Percentiles rank a stretch among this genome's conserved stretches.
phyloP scores from a whole-genome alignment of 2,113 vertebrate genomes.

The Girardinichthys multiradiatus region DNA sequence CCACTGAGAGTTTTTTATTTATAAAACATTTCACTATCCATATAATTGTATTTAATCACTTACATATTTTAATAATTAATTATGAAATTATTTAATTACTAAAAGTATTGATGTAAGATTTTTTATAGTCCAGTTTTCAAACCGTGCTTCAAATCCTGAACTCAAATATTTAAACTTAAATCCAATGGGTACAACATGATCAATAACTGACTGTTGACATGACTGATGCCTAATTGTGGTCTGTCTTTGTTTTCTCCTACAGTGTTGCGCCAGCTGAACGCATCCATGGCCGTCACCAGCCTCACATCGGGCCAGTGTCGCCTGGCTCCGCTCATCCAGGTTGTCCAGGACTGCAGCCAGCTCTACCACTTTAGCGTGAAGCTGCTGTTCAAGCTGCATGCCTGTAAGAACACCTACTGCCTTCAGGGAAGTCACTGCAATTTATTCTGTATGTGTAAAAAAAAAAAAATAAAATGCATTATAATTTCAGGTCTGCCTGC shows the following conservation, averaged over 20 bases:
- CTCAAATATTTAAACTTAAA: neutral
- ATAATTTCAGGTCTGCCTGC: slow-evolving; percentile 87
- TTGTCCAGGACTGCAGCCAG: slow-evolving; percentile 96
- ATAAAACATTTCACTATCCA: too few relatives aligned
- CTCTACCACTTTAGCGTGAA: slow-evolving; percentile 97
- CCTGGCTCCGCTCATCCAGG: slow-evolving; percentile 95
- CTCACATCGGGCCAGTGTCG: slow-evolving; percentile 95
- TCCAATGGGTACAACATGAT: neutral
- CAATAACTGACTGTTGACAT: neutral
- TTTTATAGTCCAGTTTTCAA: neutral
- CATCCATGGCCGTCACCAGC: slow-evolving; percentile 91
- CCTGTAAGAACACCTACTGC: slow-evolving; percentile 83
- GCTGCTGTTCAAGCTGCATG: slow-evolving; percentile 95
- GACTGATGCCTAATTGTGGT: neutral
- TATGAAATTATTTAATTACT: too few relatives aligned
- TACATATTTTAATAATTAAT: too few relatives aligned
- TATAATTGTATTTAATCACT: too few relatives aligned
- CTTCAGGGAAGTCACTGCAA: neutral
- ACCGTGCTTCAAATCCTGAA: neutral
- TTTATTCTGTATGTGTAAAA: neutral
- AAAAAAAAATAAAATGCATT: neutral
- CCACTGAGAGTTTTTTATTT: too few relatives aligned
- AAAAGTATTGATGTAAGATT: too few relatives aligned
- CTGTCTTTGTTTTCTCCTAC: slow-evolving; percentile 10
- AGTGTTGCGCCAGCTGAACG: slow-evolving; percentile 96